Conservation (phyloP, 1,140 invertebrate species). For the Zeugodacus cucurbitae region DNA sequence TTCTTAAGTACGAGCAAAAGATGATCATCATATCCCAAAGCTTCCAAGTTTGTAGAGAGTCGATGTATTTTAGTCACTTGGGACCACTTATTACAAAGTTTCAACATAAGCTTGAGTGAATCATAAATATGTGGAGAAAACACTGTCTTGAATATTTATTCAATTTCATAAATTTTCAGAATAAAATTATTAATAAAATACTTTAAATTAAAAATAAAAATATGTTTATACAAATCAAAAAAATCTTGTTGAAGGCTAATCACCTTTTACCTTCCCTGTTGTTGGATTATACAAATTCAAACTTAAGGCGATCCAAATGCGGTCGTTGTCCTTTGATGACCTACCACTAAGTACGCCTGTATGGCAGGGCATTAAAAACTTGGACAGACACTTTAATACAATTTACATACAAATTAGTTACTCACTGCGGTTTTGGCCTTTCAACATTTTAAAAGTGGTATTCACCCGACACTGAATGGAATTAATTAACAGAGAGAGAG, state of each 20-base stretch:
- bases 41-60: no score
- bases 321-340: constrained; percentile 8
- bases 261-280: background rate
- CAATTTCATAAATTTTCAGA: no score
- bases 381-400: background rate
- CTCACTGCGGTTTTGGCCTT: background rate
- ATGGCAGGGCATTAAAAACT: background rate
- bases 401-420: constrained; percentile 6
- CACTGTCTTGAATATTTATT: no score
- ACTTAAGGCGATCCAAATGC: background rate
- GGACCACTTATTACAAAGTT: no score
- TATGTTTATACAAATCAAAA: background rate
- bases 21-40: no score
- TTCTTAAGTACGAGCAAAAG: no score
- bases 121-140: no score
- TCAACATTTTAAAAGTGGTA: background rate
- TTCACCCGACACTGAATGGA: background rate
- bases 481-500: background rate
- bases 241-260: background rate
- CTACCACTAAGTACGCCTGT: background rate
- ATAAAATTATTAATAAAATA: no score
- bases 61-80: no score
- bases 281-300: background rate
- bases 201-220: background rate
- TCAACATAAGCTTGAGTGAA: no score